These are phyloP conservation scores for Drosophila leonis DNA, from an alignment of 2,888 invertebrate species.

Conservation along the genomic window DNA sequence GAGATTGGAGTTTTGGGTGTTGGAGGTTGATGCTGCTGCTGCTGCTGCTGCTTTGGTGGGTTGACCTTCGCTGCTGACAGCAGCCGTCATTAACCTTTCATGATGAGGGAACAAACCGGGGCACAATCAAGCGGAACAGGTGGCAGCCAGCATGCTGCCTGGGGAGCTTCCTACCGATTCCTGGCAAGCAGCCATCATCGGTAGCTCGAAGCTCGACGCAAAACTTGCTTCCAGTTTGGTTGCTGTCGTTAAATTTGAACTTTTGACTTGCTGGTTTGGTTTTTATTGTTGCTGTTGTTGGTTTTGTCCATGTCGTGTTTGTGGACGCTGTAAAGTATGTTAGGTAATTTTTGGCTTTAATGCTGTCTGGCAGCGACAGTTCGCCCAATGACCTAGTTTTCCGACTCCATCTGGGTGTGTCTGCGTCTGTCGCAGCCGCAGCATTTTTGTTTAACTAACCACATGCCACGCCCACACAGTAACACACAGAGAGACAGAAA, in stretches of 20 bases:
- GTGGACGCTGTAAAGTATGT: conserved; percentile 35
- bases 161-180: conserved; percentile 8
- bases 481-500: conserved; percentile 12
- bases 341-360: conserved; percentile 44
- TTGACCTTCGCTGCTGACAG: conserved; percentile 80
- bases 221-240: conserved; percentile 25
- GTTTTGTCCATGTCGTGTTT: conserved; percentile 36
- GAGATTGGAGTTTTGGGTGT: conserved; percentile 20
- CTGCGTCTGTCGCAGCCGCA: conserved; percentile 24
- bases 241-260: conserved; percentile 52
- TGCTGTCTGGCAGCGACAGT: conserved; percentile 33
- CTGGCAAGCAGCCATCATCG: conserved; percentile 39
- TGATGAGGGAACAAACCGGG: conserved; percentile 65
- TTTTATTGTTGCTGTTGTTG: conserved; percentile 29
- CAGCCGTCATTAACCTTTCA: conserved; percentile 81
- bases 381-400: conserved; percentile 59
- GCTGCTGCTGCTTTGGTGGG: conserved; percentile 22
- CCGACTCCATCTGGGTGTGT: conserved; percentile 13
- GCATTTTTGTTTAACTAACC: conserved; percentile 73
- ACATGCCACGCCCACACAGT: conserved; percentile 65
- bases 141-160: conserved; percentile 42
- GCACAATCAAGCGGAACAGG: conserved; percentile 79
- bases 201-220: conserved; percentile 2
- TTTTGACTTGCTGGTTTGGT: conserved; percentile 52
- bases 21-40: background rate